phyloP scores from a whole-genome alignment of 2,113 vertebrate genomes.

The Xenopus tropicalis region DNA sequence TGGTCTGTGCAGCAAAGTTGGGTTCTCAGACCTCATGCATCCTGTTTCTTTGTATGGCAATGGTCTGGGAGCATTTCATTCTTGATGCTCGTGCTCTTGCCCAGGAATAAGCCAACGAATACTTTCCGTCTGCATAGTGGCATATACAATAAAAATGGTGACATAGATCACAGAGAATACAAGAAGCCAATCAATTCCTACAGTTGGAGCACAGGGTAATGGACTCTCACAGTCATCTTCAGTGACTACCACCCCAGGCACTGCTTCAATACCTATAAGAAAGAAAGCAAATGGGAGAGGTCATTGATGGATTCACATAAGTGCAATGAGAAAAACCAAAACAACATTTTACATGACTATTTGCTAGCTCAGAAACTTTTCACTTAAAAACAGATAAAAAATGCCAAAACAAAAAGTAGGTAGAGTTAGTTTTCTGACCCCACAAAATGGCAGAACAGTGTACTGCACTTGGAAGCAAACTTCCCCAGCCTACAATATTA shows the following conservation, averaged over 20 bases:
- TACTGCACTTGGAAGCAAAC: too few species aligned
- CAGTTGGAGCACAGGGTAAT: conserved; percentile 73
- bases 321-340: too few species aligned
- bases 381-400: too few species aligned
- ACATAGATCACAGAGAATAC: conserved; percentile 92
- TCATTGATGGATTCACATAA: too few species aligned
- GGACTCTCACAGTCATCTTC: conserved; percentile 78
- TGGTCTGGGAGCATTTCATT: conserved; percentile 53
- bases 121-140: conserved; percentile 85
- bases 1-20: too few species aligned
- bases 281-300: neutral
- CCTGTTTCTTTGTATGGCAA: neutral
- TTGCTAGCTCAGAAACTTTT: too few species aligned
- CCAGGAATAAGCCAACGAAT: conserved; percentile 92
- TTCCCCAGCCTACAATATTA: too few species aligned
- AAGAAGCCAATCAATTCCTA: conserved; percentile 90
- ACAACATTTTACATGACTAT: too few species aligned
- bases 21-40: neutral
- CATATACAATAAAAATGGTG: conserved; percentile 79
- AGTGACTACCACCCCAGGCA: conserved; percentile 66
- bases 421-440: too few species aligned
- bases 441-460: too few species aligned
- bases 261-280: conserved; percentile 81
- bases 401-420: too few species aligned
- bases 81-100: conserved; percentile 92